Percentiles rank a stretch among this genome's conserved stretches.
Conservation (phyloP, 2,888 invertebrate species). For the Metalampra italica region DNA sequence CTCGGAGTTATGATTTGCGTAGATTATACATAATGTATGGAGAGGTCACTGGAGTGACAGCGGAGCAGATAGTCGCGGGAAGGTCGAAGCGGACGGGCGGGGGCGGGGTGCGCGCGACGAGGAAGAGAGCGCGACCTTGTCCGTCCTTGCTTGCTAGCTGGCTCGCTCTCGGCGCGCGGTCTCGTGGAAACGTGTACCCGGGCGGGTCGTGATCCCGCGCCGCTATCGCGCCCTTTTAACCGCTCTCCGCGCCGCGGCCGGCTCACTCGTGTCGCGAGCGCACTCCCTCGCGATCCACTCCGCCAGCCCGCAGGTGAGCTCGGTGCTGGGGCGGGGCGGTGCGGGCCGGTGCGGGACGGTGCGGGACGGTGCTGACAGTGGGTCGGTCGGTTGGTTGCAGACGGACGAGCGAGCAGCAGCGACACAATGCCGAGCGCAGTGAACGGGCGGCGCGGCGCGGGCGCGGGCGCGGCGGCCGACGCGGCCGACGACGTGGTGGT, state of each 20-base stretch:
- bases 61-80: constrained; percentile 33
- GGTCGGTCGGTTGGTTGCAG: neutral
- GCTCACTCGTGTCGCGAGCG: constrained; percentile 55
- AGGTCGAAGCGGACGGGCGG: constrained; percentile 44
- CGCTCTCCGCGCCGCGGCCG: constrained; percentile 33
- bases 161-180: no score
- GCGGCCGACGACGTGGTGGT: constrained; percentile 85
- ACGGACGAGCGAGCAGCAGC: neutral
- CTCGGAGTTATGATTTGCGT: constrained; percentile 27
- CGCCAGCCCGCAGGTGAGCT: neutral
- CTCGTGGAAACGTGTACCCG: constrained; percentile 48
- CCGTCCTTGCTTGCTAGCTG: constrained; percentile 59
- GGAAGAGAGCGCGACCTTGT: constrained; percentile 57
- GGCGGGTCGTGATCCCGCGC: constrained; percentile 52
- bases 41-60: constrained; percentile 30
- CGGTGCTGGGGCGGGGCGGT: neutral
- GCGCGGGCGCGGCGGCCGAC: constrained; percentile 24
- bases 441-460: constrained; percentile 44
- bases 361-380: no score
- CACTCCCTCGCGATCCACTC: constrained; percentile 23
- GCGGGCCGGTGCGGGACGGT: no score
- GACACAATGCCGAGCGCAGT: constrained; percentile 53
- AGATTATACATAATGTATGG: constrained; percentile 14
- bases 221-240: constrained; percentile 62
- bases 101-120: constrained; percentile 10